Percentiles rank a stretch among this genome's conserved stretches.
Conservation (phyloP, 2,113 vertebrate species). For the Etheostoma cragini region DNA sequence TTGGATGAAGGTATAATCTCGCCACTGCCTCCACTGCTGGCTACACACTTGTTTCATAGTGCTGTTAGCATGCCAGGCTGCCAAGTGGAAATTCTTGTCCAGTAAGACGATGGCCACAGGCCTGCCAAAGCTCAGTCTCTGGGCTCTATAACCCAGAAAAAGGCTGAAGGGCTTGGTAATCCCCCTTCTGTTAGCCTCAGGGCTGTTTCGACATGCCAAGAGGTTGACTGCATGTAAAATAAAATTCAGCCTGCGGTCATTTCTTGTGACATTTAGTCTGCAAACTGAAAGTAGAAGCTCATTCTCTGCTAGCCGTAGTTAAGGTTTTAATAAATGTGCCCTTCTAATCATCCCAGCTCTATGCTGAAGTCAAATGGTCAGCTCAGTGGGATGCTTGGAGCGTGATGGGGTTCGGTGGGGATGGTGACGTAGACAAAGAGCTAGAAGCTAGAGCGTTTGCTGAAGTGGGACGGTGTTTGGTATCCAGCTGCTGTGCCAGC, state of each 20-base stretch:
- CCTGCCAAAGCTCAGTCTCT: slow-evolving; percentile 40
- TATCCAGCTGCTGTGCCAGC: slow-evolving; percentile 35
- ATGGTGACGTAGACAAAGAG: neutral
- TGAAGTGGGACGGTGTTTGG: slow-evolving; percentile 6
- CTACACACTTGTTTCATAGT: slow-evolving; percentile 42
- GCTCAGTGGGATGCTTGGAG: slow-evolving; percentile 12
- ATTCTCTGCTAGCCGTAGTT: neutral
- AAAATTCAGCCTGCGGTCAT: slow-evolving; percentile 3
- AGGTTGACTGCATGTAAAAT: neutral
- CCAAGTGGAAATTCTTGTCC: slow-evolving; percentile 74
- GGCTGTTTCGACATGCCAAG: slow-evolving; percentile 26
- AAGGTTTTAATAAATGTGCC: slow-evolving; percentile 20
- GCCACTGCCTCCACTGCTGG: slow-evolving; percentile 13
- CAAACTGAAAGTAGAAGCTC: neutral
- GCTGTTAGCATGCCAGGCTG: slow-evolving; percentile 46
- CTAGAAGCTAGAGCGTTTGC: neutral
- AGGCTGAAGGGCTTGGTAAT: slow-evolving; percentile 50
- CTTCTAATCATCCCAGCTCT: slow-evolving; percentile 15
- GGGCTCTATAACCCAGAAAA: slow-evolving; percentile 17
- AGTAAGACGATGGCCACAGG: slow-evolving; percentile 62
- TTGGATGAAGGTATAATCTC: slow-evolving; percentile 25
- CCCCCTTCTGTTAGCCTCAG: slow-evolving; percentile 30
- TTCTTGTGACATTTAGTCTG: neutral
- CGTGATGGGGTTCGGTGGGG: neutral
- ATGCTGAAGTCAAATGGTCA: slow-evolving; percentile 4